A percentile compares a stretch with the other conserved stretches of the same genome.
These are phyloP conservation scores for Bradypodion pumilum DNA, from an alignment of 2,797 vertebrate species.

Conservation along the genomic window DNA sequence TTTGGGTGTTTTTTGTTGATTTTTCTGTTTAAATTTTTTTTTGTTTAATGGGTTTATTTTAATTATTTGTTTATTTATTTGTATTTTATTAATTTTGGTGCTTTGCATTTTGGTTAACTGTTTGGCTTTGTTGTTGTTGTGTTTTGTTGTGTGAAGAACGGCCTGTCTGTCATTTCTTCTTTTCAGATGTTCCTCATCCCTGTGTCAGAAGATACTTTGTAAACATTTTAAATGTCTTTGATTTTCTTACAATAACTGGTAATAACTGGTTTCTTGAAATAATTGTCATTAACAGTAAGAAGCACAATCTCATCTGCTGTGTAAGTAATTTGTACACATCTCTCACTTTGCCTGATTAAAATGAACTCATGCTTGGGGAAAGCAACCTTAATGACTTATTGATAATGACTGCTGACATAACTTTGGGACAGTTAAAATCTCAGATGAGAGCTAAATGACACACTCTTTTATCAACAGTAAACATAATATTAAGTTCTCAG, in stretches of 20 bases:
- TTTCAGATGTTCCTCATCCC: background rate
- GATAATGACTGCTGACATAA: constrained; percentile 12
- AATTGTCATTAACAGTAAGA: background rate
- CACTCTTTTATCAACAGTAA: constrained; percentile 21
- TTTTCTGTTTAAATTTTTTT: too few species aligned
- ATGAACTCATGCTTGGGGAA: background rate
- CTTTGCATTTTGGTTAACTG: too few species aligned
- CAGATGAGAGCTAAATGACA: constrained; percentile 9
- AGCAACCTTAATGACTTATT: background rate
- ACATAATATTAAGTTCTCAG: constrained; percentile 4
- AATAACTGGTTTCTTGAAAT: background rate
- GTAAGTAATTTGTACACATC: background rate
- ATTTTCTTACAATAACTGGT: background rate
- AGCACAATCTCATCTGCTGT: background rate
- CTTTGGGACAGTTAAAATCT: constrained; percentile 13
- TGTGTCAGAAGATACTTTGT: background rate
- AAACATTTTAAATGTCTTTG: background rate
- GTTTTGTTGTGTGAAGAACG: too few species aligned
- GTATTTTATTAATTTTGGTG: too few species aligned
- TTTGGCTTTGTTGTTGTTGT: too few species aligned
- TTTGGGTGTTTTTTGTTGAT: too few species aligned
- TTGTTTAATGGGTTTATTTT: too few species aligned
- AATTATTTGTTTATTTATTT: too few species aligned
- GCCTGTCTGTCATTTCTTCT: too few species aligned
- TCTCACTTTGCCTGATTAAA: background rate